phyloP scores from a whole-genome alignment of 2,888 invertebrate species.

The Limenitis camilla region DNA sequence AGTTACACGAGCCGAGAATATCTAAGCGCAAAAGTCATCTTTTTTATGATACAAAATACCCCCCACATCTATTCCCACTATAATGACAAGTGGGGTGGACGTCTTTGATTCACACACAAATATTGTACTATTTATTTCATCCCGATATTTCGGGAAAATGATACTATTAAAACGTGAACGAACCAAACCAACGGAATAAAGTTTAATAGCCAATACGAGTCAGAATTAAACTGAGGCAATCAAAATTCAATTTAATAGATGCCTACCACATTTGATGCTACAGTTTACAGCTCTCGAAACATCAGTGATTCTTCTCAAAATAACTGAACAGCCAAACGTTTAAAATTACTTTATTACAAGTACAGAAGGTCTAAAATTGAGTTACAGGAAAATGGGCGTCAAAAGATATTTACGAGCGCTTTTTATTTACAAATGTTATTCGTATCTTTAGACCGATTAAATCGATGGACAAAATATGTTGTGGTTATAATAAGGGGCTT shows the following conservation, averaged over 20 bases:
- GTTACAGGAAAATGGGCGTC: too few species aligned
- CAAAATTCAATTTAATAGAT: conserved; percentile 30
- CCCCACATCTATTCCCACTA: too few species aligned
- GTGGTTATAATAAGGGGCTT: too few species aligned
- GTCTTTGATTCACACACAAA: too few species aligned
- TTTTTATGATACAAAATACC: too few species aligned
- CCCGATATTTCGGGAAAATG: conserved; percentile 17
- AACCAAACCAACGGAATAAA: conserved; percentile 18
- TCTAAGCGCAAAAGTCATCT: too few species aligned
- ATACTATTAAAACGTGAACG: conserved; percentile 13
- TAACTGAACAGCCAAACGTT: conserved; percentile 3
- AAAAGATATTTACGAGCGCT: too few species aligned
- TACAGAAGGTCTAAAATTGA: neutral
- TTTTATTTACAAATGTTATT: too few species aligned
- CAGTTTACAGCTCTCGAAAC: conserved; percentile 33
- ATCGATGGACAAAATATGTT: too few species aligned
- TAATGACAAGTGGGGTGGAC: too few species aligned
- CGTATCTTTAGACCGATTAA: too few species aligned
- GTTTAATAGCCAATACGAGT: conserved; percentile 27
- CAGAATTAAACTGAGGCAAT: conserved; percentile 27
- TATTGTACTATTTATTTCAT: neutral
- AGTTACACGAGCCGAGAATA: too few species aligned
- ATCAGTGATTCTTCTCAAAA: conserved; percentile 25
- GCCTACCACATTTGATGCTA: conserved; percentile 28
- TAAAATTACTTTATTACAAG: conserved; percentile 8